Base-by-base conservation (phyloP, 2,888 invertebrate genomes). In the Chrysotoxum bicinctum region DNA sequence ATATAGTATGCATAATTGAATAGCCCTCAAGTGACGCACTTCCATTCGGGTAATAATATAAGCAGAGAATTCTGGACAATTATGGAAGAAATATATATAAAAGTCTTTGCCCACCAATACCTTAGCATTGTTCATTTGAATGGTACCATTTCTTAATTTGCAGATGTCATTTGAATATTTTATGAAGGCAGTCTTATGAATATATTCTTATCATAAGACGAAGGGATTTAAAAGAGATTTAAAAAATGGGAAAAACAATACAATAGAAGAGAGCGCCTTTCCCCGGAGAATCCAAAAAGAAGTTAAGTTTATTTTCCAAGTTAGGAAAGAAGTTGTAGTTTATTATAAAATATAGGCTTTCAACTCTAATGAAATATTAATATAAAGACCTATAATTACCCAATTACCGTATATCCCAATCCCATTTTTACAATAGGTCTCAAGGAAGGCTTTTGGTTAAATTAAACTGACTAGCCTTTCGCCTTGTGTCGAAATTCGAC, bases 11-110 rank as follows among this genome's bases (percentile, higher is more conserved):
- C 60, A 68, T 79, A 74, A 79, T 73, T 68, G 66, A 79, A 79
- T 73, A 19, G 66, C 66, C 78, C 73, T 73, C 60, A 74, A 79
- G 73, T 74, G 79, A 74, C 50, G 48, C 68, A 79, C 66, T 73
- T 58, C 40, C 32, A 58, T 68, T 79, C 35, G 58, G 19, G 26
- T 68, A 60, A 60, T 32, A 66, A 45, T 58, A 72, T 72, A 73
- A 66, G 73, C 58, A 79, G 60, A 74, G 66, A 4, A 43, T 68
- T 73, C 50, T 23, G 72, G 64, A 58, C 56, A 78, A 64, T 66
- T 72, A 73, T 73, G 7, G 23, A 60, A 60, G 26, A 66, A 66
- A 50, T 14, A 50, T 1, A 23, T 50, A 12, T 16, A 40, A 23
- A 60, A 50, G 26, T 30, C 10, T 56, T 26, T 48, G n/a, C 19